Conservation (phyloP, 37 sponge, comb jelly and placozoan species). For the Spongilla lacustris region DNA sequence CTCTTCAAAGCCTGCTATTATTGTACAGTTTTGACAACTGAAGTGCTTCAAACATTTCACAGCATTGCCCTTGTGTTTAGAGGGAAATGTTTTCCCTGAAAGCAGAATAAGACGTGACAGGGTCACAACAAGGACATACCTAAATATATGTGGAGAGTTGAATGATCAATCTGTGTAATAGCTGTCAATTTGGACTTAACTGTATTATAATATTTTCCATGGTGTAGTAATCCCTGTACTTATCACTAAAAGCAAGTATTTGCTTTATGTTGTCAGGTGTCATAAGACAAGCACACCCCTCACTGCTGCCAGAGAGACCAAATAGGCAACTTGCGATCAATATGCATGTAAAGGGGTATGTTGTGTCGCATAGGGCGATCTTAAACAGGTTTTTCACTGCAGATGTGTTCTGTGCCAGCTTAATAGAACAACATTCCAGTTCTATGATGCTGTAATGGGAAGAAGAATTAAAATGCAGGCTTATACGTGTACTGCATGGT, state of each 20-base stretch:
- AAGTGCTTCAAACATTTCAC: neutral
- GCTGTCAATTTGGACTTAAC: too few species aligned
- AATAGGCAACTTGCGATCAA: constrained; percentile 15
- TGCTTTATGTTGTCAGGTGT: neutral
- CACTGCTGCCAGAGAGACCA: neutral
- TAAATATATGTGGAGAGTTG: neutral
- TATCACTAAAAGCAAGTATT: neutral
- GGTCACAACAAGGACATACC: constrained; percentile 1
- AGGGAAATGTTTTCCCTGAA: neutral
- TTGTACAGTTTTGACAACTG: neutral
- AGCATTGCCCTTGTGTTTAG: neutral
- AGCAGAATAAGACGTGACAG: neutral
- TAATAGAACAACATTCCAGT: neutral
- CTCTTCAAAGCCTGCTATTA: neutral
- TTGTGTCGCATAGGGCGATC: neutral
- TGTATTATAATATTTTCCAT: too few species aligned
- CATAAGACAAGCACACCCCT: neutral
- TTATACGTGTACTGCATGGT: too few species aligned
- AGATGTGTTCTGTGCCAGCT: neutral
- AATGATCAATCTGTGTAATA: too few species aligned
- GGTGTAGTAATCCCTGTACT: too few species aligned
- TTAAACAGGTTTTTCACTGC: neutral
- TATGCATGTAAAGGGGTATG: neutral
- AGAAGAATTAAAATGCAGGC: too few species aligned
- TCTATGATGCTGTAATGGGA: neutral